A percentile compares a stretch with the other conserved stretches of the same genome.
Evolutionary conservation across 2,113 vertebrate species (phyloP).

Genomic region (Poeciliopsis retropinna): DNA sequence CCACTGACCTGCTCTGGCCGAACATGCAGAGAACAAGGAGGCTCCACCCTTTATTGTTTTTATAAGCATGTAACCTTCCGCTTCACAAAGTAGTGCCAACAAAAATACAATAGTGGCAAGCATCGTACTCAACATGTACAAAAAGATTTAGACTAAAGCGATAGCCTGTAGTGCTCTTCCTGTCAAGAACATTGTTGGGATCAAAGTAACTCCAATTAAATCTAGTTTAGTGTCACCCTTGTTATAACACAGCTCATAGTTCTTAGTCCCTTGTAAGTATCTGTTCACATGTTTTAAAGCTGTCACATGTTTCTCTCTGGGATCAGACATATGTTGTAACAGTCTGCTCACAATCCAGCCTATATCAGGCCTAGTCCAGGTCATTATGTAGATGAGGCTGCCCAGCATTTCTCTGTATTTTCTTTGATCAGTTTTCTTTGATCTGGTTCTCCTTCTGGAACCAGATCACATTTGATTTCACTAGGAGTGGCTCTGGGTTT

Average conservation of each 20-base stretch:
- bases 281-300: slow-evolving; percentile 1
- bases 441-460: background rate
- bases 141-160: background rate
- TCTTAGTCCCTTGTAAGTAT: background rate
- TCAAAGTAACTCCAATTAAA: background rate
- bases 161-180: background rate
- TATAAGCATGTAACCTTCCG: too few species aligned
- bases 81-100: too few species aligned
- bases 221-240: background rate
- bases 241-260: background rate
- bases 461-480: background rate
- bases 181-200: background rate
- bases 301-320: background rate
- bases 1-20: too few species aligned
- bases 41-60: too few species aligned
- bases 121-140: too few species aligned
- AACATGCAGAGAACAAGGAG: too few species aligned
- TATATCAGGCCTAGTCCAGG: background rate
- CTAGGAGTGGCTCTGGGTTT: background rate
- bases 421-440: background rate
- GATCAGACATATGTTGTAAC: slow-evolving; percentile 1
- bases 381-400: too few species aligned
- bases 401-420: background rate
- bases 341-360: slow-evolving; percentile 6
- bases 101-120: too few species aligned